Conservation (phyloP, 2,797 vertebrate species). For the Enteromius mattozi region DNA sequence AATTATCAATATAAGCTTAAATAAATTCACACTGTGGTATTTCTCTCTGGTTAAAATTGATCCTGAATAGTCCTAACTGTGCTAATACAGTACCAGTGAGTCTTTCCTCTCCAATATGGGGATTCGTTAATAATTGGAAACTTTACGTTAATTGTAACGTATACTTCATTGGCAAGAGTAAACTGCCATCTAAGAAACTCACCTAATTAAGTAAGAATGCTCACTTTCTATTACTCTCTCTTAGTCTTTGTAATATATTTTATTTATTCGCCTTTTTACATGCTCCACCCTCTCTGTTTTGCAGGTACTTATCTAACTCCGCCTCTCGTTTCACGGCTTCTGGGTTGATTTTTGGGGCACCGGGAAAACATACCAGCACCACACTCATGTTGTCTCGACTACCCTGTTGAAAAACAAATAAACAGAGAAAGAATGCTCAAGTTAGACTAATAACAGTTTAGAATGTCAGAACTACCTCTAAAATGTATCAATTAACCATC, state of each 20-base stretch:
- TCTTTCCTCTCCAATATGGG: conserved; percentile 49
- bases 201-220: conserved; percentile 39
- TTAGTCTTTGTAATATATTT: conserved; percentile 21
- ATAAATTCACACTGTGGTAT: conserved; percentile 33
- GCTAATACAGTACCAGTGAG: conserved; percentile 48
- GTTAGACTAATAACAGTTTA: background rate
- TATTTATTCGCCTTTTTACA: conserved; percentile 76
- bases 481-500: background rate
- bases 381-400: conserved; percentile 99
- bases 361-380: conserved; percentile 98
- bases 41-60: conserved; percentile 42
- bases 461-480: background rate
- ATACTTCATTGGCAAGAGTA: conserved; percentile 36
- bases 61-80: conserved; percentile 32
- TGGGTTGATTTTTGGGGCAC: conserved; percentile 95
- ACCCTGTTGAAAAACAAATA: conserved; percentile 82
- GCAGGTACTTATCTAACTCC: conserved; percentile 99
- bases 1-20: conserved; percentile 15
- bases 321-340: conserved; percentile 97
- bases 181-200: conserved; percentile 46
- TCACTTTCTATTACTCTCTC: conserved; percentile 17
- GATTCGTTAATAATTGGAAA: conserved; percentile 39
- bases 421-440: conserved; percentile 2
- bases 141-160: conserved; percentile 30
- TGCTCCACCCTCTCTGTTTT: conserved; percentile 98